Conservation (phyloP, 2,888 invertebrate genomes). For the Sphecodes monilicornis region DNA sequence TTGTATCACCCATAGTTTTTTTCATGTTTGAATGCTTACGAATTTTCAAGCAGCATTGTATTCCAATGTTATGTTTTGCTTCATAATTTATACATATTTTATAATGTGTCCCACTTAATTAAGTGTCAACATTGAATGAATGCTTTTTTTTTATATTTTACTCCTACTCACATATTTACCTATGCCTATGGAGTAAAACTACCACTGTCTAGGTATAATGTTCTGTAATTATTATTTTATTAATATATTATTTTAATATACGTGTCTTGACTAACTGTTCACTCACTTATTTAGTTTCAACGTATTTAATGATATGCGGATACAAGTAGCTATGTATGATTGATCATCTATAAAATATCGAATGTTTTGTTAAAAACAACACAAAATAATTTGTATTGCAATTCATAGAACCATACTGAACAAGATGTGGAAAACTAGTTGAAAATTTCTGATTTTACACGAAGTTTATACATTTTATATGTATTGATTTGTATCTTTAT, state of each 20-base stretch:
- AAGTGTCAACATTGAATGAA: conserved; percentile 46
- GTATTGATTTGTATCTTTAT: conserved; percentile 47
- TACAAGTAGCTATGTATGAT: conserved; percentile 47
- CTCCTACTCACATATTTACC: conserved; percentile 38
- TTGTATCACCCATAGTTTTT: conserved; percentile 49
- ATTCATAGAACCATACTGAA: conserved; percentile 18
- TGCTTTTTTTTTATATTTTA: conserved; percentile 48
- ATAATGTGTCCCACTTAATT: conserved; percentile 38
- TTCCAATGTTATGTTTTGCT: conserved; percentile 49
- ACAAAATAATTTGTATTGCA: conserved; percentile 33
- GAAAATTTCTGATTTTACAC: conserved; percentile 18
- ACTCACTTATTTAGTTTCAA: conserved; percentile 51
- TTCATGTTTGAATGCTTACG: conserved; percentile 42
- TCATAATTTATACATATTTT: conserved; percentile 58
- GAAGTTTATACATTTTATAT: conserved; percentile 43
- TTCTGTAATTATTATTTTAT: conserved; percentile 60
- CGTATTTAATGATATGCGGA: conserved; percentile 43
- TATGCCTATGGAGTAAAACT: conserved; percentile 41
- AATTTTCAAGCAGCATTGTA: conserved; percentile 45
- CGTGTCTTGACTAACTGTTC: conserved; percentile 52
- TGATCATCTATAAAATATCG: conserved; percentile 45
- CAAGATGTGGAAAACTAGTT: conserved; percentile 20
- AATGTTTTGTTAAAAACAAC: conserved; percentile 28
- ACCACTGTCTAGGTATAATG: conserved; percentile 43
- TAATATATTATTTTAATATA: conserved; percentile 54